phyloP scores from a whole-genome alignment of 2,888 invertebrate species.

The Theristus sp. region DNA sequence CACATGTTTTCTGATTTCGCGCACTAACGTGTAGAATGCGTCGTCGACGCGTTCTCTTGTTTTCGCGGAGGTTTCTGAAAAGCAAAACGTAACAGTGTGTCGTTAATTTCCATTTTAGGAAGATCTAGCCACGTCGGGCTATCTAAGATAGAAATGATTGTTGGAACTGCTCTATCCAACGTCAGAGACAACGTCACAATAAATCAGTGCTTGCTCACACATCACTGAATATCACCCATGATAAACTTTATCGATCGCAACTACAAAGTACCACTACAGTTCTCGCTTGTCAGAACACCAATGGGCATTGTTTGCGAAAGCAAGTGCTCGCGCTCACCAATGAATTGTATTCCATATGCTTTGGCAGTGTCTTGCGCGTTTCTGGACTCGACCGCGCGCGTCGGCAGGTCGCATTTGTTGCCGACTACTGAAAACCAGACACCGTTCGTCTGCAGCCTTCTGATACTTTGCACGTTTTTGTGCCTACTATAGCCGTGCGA shows the following conservation, averaged over 20 bases:
- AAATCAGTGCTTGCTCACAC: no score
- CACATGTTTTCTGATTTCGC: slow-evolving; percentile 70
- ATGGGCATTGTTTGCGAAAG: neutral
- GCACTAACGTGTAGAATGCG: slow-evolving; percentile 94
- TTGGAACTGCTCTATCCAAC: no score
- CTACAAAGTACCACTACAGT: no score
- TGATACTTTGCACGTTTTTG: no score
- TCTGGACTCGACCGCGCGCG: slow-evolving; percentile 86
- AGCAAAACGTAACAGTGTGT: no score
- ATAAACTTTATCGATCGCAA: no score
- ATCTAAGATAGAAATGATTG: no score
- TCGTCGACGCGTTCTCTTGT: slow-evolving; percentile 98
- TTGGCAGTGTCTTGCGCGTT: slow-evolving; percentile 26
- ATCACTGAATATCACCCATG: no score
- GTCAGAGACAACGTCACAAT: no score
- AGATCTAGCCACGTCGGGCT: no score
- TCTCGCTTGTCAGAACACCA: no score
- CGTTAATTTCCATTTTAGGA: neutral
- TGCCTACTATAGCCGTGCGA: no score
- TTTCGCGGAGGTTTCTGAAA: slow-evolving; percentile 87
- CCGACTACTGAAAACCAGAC: slow-evolving; percentile 53
- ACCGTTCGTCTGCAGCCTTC: neutral
- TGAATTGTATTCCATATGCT: slow-evolving; percentile 23
- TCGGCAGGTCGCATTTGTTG: slow-evolving; percentile 91
- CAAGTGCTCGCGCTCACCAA: slow-evolving; percentile 9